These are phyloP conservation scores for Eretmocerus hayati DNA, from an alignment of 2,888 invertebrate genomes.

Conservation along the genomic window DNA sequence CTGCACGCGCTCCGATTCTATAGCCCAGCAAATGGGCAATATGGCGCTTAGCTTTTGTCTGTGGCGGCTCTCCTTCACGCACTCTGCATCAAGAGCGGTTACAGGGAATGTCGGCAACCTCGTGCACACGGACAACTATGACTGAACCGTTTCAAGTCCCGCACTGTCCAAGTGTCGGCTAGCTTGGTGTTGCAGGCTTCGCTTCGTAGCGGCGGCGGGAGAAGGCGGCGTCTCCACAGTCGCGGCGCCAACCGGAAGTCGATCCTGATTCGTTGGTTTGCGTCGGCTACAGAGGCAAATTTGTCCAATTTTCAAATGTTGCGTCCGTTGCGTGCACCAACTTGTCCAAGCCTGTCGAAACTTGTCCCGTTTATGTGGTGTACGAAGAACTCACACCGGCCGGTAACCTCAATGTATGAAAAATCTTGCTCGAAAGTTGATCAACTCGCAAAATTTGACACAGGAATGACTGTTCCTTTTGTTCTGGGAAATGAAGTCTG, in stretches of 20 bases:
- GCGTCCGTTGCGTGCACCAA: conserved; percentile 4
- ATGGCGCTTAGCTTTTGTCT: conserved; percentile 46
- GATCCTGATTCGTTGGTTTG: conserved; percentile 2
- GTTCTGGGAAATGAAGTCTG: too few species aligned
- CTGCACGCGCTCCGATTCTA: conserved; percentile 45
- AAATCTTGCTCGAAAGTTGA: too few species aligned
- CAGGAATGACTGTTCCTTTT: too few species aligned
- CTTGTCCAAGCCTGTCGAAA: conserved; percentile 13
- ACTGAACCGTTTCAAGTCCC: background rate
- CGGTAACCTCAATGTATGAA: too few species aligned
- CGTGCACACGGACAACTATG: background rate
- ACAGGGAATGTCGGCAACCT: background rate
- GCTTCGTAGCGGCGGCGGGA: background rate
- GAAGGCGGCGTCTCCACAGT: conserved; percentile 4
- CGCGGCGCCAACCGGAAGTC: conserved; percentile 14
- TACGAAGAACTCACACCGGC: too few species aligned
- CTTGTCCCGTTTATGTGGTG: too few species aligned
- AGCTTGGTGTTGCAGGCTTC: background rate
- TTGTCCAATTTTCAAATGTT: conserved; percentile 20
- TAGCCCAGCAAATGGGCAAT: conserved; percentile 46
- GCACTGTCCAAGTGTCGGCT: background rate
- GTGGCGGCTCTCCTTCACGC: conserved; percentile 25
- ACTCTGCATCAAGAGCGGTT: background rate
- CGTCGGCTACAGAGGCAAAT: background rate
- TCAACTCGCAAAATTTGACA: too few species aligned